Evolutionary conservation across 2,113 vertebrate genomes (phyloP).

Genomic region (Tauraco erythrolophus): DNA sequence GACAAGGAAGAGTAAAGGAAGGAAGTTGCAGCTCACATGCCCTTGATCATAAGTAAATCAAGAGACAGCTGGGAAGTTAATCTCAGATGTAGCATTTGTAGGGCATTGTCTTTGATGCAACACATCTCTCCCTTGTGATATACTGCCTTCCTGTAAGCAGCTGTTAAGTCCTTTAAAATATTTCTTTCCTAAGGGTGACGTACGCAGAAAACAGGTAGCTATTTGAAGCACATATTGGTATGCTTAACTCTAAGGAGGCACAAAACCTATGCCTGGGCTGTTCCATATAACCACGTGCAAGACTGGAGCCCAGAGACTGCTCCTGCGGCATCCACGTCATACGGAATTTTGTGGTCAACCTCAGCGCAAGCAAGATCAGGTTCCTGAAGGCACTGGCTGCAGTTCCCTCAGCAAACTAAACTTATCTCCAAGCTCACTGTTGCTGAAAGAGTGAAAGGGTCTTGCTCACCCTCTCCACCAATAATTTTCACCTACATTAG

Average conservation of each 20-base stretch:
- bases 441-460: background rate
- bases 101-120: background rate
- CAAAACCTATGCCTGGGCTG: background rate
- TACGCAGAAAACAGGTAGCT: background rate
- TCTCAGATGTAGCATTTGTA: background rate
- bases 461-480: background rate
- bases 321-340: background rate
- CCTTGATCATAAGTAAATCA: background rate
- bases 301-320: background rate
- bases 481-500: background rate
- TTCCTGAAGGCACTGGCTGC: background rate
- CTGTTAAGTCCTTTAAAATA: background rate
- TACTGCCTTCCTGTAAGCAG: background rate
- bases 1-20: constrained; percentile 26
- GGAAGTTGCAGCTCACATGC: background rate
- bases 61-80: background rate
- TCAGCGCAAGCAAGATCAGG: background rate
- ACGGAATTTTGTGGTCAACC: background rate
- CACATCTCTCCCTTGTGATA: background rate
- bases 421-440: background rate
- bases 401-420: background rate
- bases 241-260: background rate
- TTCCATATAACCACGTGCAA: background rate
- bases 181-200: background rate
- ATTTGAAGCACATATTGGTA: background rate